A percentile compares a stretch with the other conserved stretches of the same genome.
Evolutionary conservation across 2,888 invertebrate species (phyloP).

Genomic region (Desoria tigrina): DNA sequence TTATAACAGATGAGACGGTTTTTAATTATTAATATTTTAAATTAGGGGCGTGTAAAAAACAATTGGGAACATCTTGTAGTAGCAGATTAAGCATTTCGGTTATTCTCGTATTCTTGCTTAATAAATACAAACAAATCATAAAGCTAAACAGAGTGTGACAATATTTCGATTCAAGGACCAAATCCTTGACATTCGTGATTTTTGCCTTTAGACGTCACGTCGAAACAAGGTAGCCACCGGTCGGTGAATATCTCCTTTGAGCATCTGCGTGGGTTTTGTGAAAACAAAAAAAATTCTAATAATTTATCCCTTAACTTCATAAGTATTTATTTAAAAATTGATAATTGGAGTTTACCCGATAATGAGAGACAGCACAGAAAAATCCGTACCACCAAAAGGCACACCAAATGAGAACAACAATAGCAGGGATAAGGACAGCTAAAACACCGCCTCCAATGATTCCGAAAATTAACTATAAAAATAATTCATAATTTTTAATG

Average conservation of each 20-base stretch:
- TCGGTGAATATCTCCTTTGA: conserved; percentile 49
- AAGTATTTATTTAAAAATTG: neutral
- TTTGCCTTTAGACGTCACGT: conserved; percentile 31
- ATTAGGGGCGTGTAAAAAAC: too few relatives aligned
- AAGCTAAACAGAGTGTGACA: too few relatives aligned
- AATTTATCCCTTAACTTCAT: neutral
- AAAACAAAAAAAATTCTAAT: conserved; percentile 5
- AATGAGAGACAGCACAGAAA: conserved; percentile 51
- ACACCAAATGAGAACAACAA: conserved; percentile 50
- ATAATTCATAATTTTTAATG: neutral
- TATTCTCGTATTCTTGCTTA: too few relatives aligned
- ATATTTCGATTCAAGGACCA: too few relatives aligned
- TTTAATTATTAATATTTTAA: too few relatives aligned
- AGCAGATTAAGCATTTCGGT: too few relatives aligned
- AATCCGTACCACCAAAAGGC: conserved; percentile 50
- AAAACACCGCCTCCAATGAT: conserved; percentile 36
- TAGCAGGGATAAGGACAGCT: conserved; percentile 45
- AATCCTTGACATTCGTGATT: too few relatives aligned
- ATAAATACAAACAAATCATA: too few relatives aligned
- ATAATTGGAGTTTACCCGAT: conserved; percentile 49
- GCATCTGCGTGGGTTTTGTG: conserved; percentile 29
- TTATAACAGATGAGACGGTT: too few relatives aligned
- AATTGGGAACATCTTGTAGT: too few relatives aligned
- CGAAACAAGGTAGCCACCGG: conserved; percentile 43
- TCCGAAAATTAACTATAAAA: conserved; percentile 44